Evolutionary conservation across 2,797 vertebrate genomes (phyloP), one percentile per base, ranked within the genome.

Genomic region (Apogon talboti): DNA sequence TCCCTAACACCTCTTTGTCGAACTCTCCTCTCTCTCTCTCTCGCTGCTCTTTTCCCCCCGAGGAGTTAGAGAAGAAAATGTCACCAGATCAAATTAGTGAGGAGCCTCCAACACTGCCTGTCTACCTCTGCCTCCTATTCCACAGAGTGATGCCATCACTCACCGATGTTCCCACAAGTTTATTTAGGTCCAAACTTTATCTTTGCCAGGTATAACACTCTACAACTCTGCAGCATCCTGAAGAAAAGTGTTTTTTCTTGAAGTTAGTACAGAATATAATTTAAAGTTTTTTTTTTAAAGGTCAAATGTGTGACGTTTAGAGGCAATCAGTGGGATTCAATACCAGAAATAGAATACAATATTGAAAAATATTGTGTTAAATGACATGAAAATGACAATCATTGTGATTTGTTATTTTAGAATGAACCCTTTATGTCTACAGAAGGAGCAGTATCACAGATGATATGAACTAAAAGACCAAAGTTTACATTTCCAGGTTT

Each of bases 51-150:
- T 88, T 83, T 78, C 49, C 86, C 80, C 84, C 81, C 10, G 59
- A 86, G 88, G 89, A 89, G 79, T 54, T 43, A 55, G 52, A 71
- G 76, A 82, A 78, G 85, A 86, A 91, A 92, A 92, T 91, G 90
- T 90, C 90, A 91, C 84, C 71, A 76, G 79, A 87, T 90, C 88
- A 86, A 87, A 87, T 91, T 90, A 91, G 87, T 59, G 76, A 28
- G 71, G 77, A 84, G 90, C 87, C 89, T 89, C 75, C 69, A 85
- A 85, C 84, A 43, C 77, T 62, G 82, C 82, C 82, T 85, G 82
- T 79, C 84, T 77, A 71, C 67, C 68, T 72, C 44, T 77, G 63
- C 75, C 79, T 78, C 78, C 78, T 85, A 66, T 78, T 86, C 78
- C 74, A 70, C 68, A 15, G 56, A 79, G 85, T 73, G 81, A 76